phyloP scores from a whole-genome alignment of 92 coral and sea anemone species.

The Montipora capitata region DNA sequence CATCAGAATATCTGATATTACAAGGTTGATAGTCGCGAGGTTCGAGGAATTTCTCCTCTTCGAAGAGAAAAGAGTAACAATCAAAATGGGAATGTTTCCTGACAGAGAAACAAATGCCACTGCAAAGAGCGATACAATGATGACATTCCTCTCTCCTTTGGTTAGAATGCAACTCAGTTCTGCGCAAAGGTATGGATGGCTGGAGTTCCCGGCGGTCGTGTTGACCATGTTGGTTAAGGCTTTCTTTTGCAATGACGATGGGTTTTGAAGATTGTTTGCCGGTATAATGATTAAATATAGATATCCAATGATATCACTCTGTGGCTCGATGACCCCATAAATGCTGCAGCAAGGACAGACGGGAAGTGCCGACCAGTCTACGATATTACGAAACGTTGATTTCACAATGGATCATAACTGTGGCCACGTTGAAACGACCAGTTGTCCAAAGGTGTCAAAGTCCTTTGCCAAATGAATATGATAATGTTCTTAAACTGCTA shows the following conservation, averaged over 20 bases:
- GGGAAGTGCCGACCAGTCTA: not conserved
- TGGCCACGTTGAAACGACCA: not conserved
- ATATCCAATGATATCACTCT: not conserved
- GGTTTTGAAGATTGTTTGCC: not conserved
- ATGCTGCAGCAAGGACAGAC: not conserved
- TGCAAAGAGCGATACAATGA: constrained; percentile 47
- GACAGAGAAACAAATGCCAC: constrained; percentile 70
- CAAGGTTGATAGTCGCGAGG: constrained; percentile 79
- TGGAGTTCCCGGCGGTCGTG: constrained; percentile 18
- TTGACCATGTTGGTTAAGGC: constrained; percentile 9
- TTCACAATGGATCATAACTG: not conserved
- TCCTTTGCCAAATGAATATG: constrained; percentile 1
- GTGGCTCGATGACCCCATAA: not conserved
- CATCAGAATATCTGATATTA: constrained; percentile 80
- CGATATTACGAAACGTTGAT: not conserved
- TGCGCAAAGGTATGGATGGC: not conserved
- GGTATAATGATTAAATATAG: not conserved
- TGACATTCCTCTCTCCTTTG: constrained; percentile 36
- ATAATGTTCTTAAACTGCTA: constrained; percentile 8
- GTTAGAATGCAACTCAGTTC: constrained; percentile 63
- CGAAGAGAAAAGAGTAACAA: constrained; percentile 48
- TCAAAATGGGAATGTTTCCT: constrained; percentile 78
- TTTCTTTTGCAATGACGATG: not conserved
- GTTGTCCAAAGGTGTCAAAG: constrained; percentile 3
- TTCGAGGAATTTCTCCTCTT: constrained; percentile 72